These are phyloP conservation scores for Xiphophorus birchmanni DNA, from an alignment of 2,797 vertebrate genomes.

Conservation along the genomic window DNA sequence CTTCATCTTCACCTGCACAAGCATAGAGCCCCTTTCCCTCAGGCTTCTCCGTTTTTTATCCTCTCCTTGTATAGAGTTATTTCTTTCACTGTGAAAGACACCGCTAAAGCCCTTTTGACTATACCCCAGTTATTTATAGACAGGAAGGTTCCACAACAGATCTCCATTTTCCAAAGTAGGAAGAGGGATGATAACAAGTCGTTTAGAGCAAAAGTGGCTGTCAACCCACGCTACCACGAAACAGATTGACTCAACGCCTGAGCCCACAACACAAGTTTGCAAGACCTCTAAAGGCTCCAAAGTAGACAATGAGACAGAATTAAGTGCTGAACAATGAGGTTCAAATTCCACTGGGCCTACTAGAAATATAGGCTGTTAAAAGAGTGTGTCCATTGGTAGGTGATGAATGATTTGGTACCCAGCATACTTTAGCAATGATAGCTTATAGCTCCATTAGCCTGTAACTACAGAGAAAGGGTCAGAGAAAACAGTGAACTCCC, in stretches of 20 bases:
- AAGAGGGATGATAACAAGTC: constrained; percentile 63
- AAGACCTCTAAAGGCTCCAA: constrained; percentile 55
- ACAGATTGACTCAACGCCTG: constrained; percentile 27
- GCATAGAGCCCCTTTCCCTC: constrained; percentile 40
- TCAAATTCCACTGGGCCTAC: constrained; percentile 66
- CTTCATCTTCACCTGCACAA: constrained; percentile 61
- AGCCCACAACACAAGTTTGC: constrained; percentile 29
- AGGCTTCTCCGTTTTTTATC: constrained; percentile 46
- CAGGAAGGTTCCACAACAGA: constrained; percentile 59
- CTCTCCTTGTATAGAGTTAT: constrained; percentile 73
- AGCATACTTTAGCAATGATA: constrained; percentile 72
- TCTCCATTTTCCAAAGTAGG: constrained; percentile 71
- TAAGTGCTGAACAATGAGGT: constrained; percentile 65
- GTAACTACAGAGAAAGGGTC: constrained; percentile 75
- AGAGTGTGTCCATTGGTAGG: constrained; percentile 72
- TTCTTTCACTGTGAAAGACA: constrained; percentile 68
- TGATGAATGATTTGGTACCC: constrained; percentile 71
- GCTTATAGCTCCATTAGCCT: constrained; percentile 78
- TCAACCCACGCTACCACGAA: constrained; percentile 33
- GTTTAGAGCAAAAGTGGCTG: constrained; percentile 53
- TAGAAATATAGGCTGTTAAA: constrained; percentile 67
- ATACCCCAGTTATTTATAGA: constrained; percentile 74
- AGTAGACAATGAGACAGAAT: constrained; percentile 61
- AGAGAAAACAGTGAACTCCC: constrained; percentile 70
- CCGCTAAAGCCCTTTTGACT: constrained; percentile 60